Conservation (phyloP, 2,797 vertebrate species). For the Chaetophractus vellerosus region DNA sequence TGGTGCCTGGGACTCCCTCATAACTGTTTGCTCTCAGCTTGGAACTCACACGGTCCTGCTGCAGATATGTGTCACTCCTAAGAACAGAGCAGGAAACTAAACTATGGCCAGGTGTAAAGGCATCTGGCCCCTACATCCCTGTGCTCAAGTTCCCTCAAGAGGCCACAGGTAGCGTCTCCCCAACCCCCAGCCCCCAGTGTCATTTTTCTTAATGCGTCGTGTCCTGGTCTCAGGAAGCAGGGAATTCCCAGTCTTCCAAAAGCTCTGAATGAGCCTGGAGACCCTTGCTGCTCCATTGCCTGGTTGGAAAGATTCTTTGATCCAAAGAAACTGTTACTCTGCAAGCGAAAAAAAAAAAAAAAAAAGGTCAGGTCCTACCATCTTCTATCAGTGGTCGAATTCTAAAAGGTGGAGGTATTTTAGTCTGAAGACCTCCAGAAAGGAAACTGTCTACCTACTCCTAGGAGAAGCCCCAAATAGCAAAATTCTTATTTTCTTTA, state of each 20-base stretch:
- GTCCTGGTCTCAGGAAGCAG: neutral
- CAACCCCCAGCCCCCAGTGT: neutral
- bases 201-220: neutral
- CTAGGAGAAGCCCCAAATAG: neutral
- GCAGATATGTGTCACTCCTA: neutral
- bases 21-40: neutral
- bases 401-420: neutral
- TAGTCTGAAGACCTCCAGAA: slow-evolving; percentile 3
- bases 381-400: neutral
- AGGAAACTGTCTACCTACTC: neutral
- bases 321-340: neutral
- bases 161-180: neutral
- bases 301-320: slow-evolving; percentile 32
- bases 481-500: neutral
- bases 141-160: slow-evolving; percentile 8
- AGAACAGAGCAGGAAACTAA: slow-evolving; percentile 14
- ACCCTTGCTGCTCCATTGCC: neutral
- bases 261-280: neutral
- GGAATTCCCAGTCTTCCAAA: neutral
- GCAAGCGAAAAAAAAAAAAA: no score
- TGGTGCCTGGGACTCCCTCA: neutral
- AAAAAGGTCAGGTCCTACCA: neutral
- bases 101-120: neutral
- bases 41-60: neutral
- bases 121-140: slow-evolving; percentile 12